Evolutionary conservation across 2,888 invertebrate genomes (phyloP), one percentile per base, ranked within the genome.

Genomic region (Drosophila neonasuta): DNA sequence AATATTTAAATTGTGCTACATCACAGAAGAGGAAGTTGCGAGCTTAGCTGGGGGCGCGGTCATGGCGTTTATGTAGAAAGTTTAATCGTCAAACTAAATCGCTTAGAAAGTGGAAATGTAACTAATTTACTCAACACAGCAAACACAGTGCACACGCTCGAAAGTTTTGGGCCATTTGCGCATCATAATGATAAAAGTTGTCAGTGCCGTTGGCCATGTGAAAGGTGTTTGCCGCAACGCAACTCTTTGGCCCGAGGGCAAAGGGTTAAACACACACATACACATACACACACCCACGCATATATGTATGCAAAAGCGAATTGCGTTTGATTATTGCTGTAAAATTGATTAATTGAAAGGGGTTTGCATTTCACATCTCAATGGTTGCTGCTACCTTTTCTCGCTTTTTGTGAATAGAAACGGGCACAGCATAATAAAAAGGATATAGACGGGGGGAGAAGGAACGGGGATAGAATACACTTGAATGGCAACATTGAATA

Each of bases 141-240:
- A 55, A 48, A 71, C 55, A 34, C 15, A 36, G 11, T 24, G 58
- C 13, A 41, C 39, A 15, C 39, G 13, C 13, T 41, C 13, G 63
- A 79, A 83, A 83, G 69, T 87, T 83, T 74, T 68, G 30, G 49
- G 68, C 73, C 87, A 77, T 87, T 83, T 87, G 82, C 83, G 86
- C 80, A 71, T 83, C 82, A 77, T 83, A 87, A 83, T 83, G 86
- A 87, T 87, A 83, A 85, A 83, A 83, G 87, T 87, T 83, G 56
- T 49, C 48, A 69, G 29, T 61, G 66, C 83, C 77, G 52, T 64
- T 59, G 71, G 82, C 66, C 61, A 64, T 68, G 41, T 29, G 42
- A 50, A 57, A 69, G 60, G 71, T 63, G 63, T 54, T 54, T 56
- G n/a, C 30, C n/a, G 30, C n/a, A 15, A 39, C 5, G 3, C 10